Percentiles rank a stretch among this genome's conserved stretches.
These are phyloP conservation scores for Nemotelus pantherinus DNA, from an alignment of 2,888 invertebrate species.

Conservation along the genomic window DNA sequence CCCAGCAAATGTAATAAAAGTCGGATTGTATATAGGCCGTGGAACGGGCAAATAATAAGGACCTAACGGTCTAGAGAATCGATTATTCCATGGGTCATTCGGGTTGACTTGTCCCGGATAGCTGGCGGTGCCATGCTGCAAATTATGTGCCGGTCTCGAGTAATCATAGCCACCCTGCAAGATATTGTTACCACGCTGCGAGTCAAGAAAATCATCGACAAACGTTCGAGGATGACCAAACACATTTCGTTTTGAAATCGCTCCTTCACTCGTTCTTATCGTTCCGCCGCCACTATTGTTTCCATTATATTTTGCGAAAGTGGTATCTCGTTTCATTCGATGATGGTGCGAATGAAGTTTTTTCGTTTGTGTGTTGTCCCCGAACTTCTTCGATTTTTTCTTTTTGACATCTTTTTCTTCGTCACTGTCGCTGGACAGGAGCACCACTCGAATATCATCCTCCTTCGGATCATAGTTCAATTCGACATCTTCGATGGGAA, in stretches of 20 bases:
- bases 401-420: conserved; percentile 27
- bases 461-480: conserved; percentile 45
- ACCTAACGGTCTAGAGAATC: conserved; percentile 35
- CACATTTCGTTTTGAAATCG: conserved; percentile 13
- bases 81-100: conserved; percentile 50
- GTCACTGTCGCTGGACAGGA: conserved; percentile 39
- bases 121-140: not conserved
- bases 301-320: not conserved
- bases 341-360: not conserved
- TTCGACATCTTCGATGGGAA: conserved; percentile 51
- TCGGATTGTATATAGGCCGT: conserved; percentile 16
- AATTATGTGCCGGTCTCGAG: not conserved
- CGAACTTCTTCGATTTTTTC: conserved; percentile 26
- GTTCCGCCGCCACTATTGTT: not conserved
- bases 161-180: not conserved
- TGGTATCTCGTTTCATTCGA: conserved; percentile 11
- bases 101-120: conserved; percentile 40
- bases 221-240: not conserved
- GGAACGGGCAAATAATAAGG: conserved; percentile 46
- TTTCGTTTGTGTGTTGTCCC: not conserved
- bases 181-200: conserved; percentile 14
- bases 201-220: not conserved
- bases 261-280: conserved; percentile 1
- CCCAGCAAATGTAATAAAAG: not conserved
- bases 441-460: conserved; percentile 48